A percentile compares a stretch with the other conserved stretches of the same genome.
phyloP scores from a whole-genome alignment of 2,797 vertebrate species.

The Threskiornis aethiopicus region DNA sequence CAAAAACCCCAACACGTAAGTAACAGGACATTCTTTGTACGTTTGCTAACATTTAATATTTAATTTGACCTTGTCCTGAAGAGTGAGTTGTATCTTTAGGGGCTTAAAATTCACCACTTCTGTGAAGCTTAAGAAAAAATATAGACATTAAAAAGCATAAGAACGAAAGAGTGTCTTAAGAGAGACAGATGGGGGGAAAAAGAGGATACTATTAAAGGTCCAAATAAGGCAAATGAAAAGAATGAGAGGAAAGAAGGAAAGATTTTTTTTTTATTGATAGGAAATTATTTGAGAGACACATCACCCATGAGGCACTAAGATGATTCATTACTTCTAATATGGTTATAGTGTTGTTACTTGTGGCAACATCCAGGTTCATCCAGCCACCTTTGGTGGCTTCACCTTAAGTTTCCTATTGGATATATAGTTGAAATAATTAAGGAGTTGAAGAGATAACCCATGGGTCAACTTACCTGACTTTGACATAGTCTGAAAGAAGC shows the following conservation, averaged over 20 bases:
- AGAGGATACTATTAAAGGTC: neutral
- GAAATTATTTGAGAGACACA: neutral
- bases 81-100: neutral
- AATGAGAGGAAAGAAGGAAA: neutral
- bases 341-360: neutral
- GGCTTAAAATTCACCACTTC: neutral
- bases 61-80: neutral
- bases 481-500: conserved; percentile 96
- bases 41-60: neutral
- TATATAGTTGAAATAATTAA: neutral
- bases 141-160: neutral
- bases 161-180: neutral
- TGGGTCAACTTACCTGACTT: conserved; percentile 86
- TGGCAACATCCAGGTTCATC: neutral
- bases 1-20: accelerated
- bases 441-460: neutral
- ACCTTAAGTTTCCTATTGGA: neutral
- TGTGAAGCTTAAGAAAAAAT: neutral
- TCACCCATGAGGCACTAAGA: neutral
- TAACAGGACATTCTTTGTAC: neutral
- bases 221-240: neutral
- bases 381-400: neutral
- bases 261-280: neutral
- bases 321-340: neutral
- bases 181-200: accelerated